Percentiles rank a stretch among this genome's conserved stretches.
Conservation (phyloP, 64 coral and sea anemone genomes). For the Catalaphyllia jardinei region DNA sequence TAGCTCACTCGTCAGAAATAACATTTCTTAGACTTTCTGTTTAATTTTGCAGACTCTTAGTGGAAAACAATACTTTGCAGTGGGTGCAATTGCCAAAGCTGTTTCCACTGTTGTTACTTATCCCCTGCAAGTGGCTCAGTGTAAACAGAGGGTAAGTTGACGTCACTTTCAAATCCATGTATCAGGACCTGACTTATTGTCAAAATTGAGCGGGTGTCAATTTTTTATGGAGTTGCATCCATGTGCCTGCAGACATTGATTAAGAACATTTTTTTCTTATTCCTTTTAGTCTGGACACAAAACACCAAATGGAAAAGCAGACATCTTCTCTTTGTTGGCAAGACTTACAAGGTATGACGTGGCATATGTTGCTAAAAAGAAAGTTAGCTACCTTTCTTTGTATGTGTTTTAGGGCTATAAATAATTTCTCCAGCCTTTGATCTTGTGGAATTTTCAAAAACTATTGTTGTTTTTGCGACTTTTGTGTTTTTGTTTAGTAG, state of each 20-base stretch:
- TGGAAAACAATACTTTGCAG: conserved; percentile 82
- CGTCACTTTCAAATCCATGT: not conserved
- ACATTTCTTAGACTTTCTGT: too few relatives aligned
- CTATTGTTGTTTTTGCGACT: too few relatives aligned
- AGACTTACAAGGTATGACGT: conserved; percentile 37
- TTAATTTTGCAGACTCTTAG: conserved; percentile 50
- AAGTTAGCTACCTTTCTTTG: too few relatives aligned
- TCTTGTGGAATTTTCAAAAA: too few relatives aligned
- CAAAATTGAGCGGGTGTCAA: too few relatives aligned
- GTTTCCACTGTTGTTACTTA: conserved; percentile 91
- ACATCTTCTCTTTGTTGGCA: conserved; percentile 50
- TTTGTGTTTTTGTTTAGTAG: too few relatives aligned
- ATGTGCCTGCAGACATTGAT: not conserved
- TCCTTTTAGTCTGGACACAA: conserved; percentile 30
- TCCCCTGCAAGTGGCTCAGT: conserved; percentile 93
- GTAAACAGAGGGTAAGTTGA: conserved; percentile 84
- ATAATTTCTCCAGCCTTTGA: too few relatives aligned
- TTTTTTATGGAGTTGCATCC: too few relatives aligned
- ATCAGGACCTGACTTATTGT: too few relatives aligned
- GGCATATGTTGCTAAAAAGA: too few relatives aligned
- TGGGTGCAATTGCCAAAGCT: conserved; percentile 95
- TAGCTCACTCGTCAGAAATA: too few relatives aligned
- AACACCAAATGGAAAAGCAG: conserved; percentile 23
- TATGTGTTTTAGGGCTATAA: too few relatives aligned
- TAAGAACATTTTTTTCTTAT: not conserved